Evolutionary conservation across 2,888 invertebrate genomes (phyloP).

Genomic region (Eupeodes latifasciatus): DNA sequence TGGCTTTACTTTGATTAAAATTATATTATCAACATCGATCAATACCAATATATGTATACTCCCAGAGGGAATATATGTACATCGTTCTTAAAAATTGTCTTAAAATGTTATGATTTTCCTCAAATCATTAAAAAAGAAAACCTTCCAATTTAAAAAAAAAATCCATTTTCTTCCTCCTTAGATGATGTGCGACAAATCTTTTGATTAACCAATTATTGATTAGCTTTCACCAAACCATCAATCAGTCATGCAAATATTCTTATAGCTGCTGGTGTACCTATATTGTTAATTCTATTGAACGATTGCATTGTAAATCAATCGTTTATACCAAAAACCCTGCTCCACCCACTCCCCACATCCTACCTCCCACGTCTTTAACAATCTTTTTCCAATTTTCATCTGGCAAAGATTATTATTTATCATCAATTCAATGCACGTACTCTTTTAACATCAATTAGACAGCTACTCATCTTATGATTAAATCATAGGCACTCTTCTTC

Average conservation of each 20-base stretch:
- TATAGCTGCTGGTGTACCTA: not conserved
- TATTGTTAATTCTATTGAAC: slow-evolving; percentile 29
- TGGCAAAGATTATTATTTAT: slow-evolving; percentile 8
- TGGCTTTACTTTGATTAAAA: too few species aligned
- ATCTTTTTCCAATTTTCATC: not conserved
- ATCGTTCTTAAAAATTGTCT: too few species aligned
- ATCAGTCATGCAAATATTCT: slow-evolving; percentile 19
- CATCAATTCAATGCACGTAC: slow-evolving; percentile 63
- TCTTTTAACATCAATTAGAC: slow-evolving; percentile 73
- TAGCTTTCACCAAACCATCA: slow-evolving; percentile 52
- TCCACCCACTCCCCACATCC: too few species aligned
- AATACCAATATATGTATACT: too few species aligned
- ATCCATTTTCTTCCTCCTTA: not conserved
- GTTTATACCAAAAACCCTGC: too few species aligned
- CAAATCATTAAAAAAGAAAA: too few species aligned
- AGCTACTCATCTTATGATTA: slow-evolving; percentile 73
- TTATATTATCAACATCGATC: too few species aligned
- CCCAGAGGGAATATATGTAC: too few species aligned
- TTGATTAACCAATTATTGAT: slow-evolving; percentile 40
- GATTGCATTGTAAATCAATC: slow-evolving; percentile 9
- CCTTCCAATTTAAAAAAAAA: not conserved
- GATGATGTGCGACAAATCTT: slow-evolving; percentile 2
- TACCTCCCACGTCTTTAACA: not conserved
- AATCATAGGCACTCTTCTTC: slow-evolving; percentile 69
- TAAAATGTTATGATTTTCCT: too few species aligned